Conservation (phyloP, 2,797 vertebrate genomes). For the Pseudochaenichthys georgianus region DNA sequence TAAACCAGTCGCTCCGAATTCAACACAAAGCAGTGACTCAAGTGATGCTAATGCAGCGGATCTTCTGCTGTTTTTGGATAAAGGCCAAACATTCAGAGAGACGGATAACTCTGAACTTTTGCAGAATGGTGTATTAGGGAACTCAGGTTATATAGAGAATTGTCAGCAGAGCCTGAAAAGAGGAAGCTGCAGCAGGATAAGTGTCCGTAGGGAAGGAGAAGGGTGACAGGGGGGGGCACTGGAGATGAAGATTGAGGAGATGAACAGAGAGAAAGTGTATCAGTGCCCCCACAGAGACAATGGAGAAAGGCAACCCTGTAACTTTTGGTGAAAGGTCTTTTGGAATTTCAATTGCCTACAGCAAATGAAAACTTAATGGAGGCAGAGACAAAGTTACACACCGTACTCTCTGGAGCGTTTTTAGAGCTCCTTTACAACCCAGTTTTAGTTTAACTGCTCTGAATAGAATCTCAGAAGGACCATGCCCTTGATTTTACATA, state of each 20-base stretch:
- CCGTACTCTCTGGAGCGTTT: slow-evolving; percentile 14
- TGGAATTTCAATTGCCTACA: slow-evolving; percentile 48
- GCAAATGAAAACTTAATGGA: slow-evolving; percentile 55
- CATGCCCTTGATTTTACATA: background rate
- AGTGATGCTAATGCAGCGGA: slow-evolving; percentile 20
- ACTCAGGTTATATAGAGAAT: slow-evolving; percentile 24
- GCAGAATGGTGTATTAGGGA: slow-evolving; percentile 29
- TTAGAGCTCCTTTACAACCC: slow-evolving; percentile 4
- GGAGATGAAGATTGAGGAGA: slow-evolving; percentile 64
- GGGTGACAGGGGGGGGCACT: slow-evolving; percentile 9
- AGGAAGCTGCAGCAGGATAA: slow-evolving; percentile 22
- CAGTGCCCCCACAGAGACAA: slow-evolving; percentile 35
- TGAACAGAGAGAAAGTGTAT: slow-evolving; percentile 37
- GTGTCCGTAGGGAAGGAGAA: slow-evolving; percentile 29
- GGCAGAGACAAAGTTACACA: slow-evolving; percentile 18
- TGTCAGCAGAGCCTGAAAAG: slow-evolving; percentile 12
- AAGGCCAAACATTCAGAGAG: slow-evolving; percentile 40
- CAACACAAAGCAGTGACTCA: slow-evolving; percentile 9
- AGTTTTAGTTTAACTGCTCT: slow-evolving; percentile 13
- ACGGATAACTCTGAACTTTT: slow-evolving; percentile 44
- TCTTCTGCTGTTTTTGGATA: slow-evolving; percentile 26
- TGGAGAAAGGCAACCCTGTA: slow-evolving; percentile 42
- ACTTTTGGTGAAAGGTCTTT: slow-evolving; percentile 38
- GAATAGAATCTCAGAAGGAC: background rate
- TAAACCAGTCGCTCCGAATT: slow-evolving; percentile 6